Base-by-base conservation (phyloP, 2,113 vertebrate genomes). In the Dendrocopos noguchii region DNA sequence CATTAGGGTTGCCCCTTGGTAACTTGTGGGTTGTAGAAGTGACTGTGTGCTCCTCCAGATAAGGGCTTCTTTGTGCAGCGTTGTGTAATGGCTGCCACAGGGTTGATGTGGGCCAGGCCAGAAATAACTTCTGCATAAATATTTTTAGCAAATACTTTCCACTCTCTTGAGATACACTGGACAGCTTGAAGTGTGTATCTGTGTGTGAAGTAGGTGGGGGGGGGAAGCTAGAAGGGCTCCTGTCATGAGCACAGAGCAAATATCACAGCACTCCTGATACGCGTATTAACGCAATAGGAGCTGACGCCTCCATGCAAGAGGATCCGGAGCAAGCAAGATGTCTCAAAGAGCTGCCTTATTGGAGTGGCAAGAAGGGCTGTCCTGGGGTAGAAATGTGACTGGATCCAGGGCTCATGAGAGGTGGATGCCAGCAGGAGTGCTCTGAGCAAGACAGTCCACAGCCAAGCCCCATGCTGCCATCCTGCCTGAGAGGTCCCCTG, bases 121-220 rank as follows among this genome's bases (percentile, higher is more conserved):
- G 84, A 97, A 93, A 95, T 93, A 96, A 72, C 57, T 92, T 71
- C 84, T 70, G 57, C 93, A 55, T 31, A 91, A 95, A 77, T 95
- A 92, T 95, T 87, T 97, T 95, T 94, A 97, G 75, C 57, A 73
- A 91, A 59, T 93, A 68, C 68, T 94, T 97, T 96, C 74, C 14
- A 13, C 80, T 88, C 60, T 91, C 80, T 94, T 64, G 33, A 94
- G 64, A 85, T 36, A 57, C 33, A 68, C 79, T 89, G 80, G 73
- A 83, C 84, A 90, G 57, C 29, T 57, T 92, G 57, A 83, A 94
- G 90, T 63, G 12, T 63, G 77, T 59, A 67, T 93, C 76, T 83
- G 75, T 3, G 3, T 78, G 24, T 60, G 46, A 42, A 66, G 64
- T 77, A 63, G 65, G 27, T 33, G 55, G 42, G 42, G 55, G 50